phyloP scores from a whole-genome alignment of 2,113 vertebrate species.

The Heterochromis multidens region DNA sequence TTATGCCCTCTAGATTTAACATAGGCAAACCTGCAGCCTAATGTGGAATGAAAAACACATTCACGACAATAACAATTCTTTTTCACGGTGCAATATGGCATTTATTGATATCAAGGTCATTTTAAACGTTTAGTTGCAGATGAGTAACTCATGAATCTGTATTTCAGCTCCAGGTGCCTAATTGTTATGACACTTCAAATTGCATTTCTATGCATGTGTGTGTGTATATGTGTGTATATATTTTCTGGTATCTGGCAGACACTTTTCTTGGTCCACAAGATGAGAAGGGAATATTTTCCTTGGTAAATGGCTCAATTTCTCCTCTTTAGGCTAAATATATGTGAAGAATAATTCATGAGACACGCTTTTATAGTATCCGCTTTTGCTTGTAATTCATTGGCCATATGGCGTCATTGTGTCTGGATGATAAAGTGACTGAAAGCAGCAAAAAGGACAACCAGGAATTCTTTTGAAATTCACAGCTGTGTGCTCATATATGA shows the following conservation, averaged over 20 bases:
- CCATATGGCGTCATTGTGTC: conserved; percentile 41
- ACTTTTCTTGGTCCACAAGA: neutral
- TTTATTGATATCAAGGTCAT: conserved; percentile 8
- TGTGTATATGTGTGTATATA: fast-evolving
- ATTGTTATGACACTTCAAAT: conserved; percentile 9
- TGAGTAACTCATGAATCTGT: neutral
- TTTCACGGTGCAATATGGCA: neutral
- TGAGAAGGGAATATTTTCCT: conserved; percentile 13
- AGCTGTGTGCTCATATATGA: conserved; percentile 43
- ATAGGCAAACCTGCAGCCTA: neutral
- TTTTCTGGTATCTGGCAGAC: neutral
- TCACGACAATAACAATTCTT: neutral
- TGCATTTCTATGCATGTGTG: neutral
- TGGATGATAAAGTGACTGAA: conserved; percentile 45
- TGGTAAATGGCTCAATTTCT: conserved; percentile 38
- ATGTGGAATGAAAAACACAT: neutral
- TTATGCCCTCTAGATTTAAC: neutral
- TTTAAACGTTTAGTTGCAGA: neutral
- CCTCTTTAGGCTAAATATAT: conserved; percentile 45
- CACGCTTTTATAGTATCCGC: conserved; percentile 11
- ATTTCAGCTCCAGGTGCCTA: neutral
- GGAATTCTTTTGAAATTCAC: conserved; percentile 37
- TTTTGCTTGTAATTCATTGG: conserved; percentile 29
- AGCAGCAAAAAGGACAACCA: conserved; percentile 32
- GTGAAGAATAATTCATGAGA: conserved; percentile 58